These are phyloP conservation scores for Oreochromis tanganicae DNA, from an alignment of 2,113 vertebrate species.

Conservation along the genomic window DNA sequence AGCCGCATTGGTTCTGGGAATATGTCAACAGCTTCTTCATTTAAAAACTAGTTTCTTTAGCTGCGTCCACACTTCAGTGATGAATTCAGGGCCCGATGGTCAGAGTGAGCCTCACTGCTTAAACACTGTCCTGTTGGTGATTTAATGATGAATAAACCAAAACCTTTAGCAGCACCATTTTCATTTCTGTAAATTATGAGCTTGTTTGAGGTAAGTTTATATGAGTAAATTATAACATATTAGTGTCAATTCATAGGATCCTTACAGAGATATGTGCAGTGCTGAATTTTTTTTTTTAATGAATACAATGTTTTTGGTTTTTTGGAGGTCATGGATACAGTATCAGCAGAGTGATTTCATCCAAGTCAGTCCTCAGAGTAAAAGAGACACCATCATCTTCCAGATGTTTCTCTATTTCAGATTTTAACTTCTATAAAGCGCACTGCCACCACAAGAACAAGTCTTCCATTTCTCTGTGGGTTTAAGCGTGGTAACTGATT, in stretches of 20 bases:
- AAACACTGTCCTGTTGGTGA: not conserved
- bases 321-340: not conserved
- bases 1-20: not conserved
- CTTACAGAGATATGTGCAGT: not conserved
- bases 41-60: not conserved
- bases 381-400: not conserved
- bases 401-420: not conserved
- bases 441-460: not conserved
- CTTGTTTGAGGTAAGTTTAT: not conserved
- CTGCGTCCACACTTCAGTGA: not conserved
- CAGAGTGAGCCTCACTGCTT: not conserved
- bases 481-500: constrained; percentile 48
- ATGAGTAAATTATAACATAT: not conserved
- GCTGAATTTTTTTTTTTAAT: not conserved
- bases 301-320: not conserved
- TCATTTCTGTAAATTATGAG: not conserved
- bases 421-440: not conserved
- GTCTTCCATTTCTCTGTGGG: not conserved
- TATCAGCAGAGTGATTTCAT: not conserved
- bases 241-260: not conserved
- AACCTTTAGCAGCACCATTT: not conserved
- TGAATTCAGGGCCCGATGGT: not conserved
- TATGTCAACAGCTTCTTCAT: not conserved
- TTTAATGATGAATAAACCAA: not conserved
- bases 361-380: not conserved